Base-by-base conservation (phyloP, 2,797 vertebrate species). In the Philypnodon macrostomus region DNA sequence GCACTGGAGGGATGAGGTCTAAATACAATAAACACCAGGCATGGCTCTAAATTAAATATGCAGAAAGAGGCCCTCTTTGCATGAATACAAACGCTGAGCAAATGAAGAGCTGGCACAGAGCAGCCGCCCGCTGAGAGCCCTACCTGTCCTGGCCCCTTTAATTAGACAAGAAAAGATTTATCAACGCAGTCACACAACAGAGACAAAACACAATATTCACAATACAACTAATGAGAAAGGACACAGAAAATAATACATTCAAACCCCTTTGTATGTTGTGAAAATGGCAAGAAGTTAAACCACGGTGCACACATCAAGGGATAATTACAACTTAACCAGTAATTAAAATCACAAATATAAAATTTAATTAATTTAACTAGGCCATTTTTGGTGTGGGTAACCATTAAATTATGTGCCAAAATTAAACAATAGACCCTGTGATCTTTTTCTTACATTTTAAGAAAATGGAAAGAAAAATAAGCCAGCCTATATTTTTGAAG, bases 71-170 rank as follows among this genome's bases (percentile, higher is more conserved):
- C 89, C 91, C 91, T n/a, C 89, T 95, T 92, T 94, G 92, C 92
- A 96, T 95, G 95, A 96, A 97, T 92, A 96, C 92, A 95, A 96
- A 96, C 93, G 94, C 91, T 93, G 90, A 81, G 91, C 93, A 93
- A 94, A 94, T 93, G 92, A 95, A 90, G 91, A 89, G 90, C 88
- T 90, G 90, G 90, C 88, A 90, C 80, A 81, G 86, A 90, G 89
- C 92, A 90, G 88, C 88, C 80, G 85, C 92, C 91, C 88, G 90
- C 92, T 90, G 91, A 87, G 91, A 89, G 76, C 84, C 78, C 88
- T 94, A 97, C 95, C 93, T 97, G 94, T 91, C 89, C 91, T 73
- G 85, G 74, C 78, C 85, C 80, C 86, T 80, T 80, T 81, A 82
- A 85, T 84, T 80, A 85, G 77, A 75, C 70, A 76, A 77, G 61